Evolutionary conservation across 2,797 vertebrate species (phyloP), one percentile per base, ranked within the genome.

Genomic region (Hippopotamyrus pictus): DNA sequence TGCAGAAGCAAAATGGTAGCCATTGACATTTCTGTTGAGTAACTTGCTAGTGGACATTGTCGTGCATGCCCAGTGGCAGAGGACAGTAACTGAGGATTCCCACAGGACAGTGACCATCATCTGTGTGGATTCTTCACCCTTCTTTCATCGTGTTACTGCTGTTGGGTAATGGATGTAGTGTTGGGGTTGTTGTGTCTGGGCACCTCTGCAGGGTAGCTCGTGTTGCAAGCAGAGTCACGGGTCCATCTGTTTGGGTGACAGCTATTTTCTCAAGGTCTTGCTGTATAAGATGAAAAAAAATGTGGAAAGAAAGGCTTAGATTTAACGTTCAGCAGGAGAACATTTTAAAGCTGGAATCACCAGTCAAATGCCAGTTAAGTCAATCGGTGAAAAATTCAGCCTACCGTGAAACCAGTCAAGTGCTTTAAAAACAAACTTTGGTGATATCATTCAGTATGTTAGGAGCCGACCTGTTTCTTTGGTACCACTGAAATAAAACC

Each of bases 1-100:
- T 86, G 88, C 51, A 65, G n/a, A 12, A 88, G 89, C 22, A 82
- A 87, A 57, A 87, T 90, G 91, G 88, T 90, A 90, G 91, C 73
- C 33, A 90, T 91, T 65, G 22, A 65, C 59, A 65, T 65, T 29
- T 65, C 59, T 25, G 9, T 65, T 29, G 59, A 65, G 17, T 57
- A 57, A 29, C 59, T 65, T 12, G 9, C 22, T 65, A 29, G 59
- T 65, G 59, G 8, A 25, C 22, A 25, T 12, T 29, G 29, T 65
- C 22, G 3, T 65, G 59, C 22, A 25, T 62, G n/a, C 8, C 22
- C 8, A 11, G 59, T 6, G 59, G 7, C 22, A 65, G 59, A 29
- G 22, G 8, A 65, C 22, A 9, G 59, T 29, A 9, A 65, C 3
- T 0, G 2, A 57, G 53, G 25, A 69, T 65, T 65, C 8, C 22